Conservation (phyloP, 2,797 vertebrate species). For the Lepus oiostolus region DNA sequence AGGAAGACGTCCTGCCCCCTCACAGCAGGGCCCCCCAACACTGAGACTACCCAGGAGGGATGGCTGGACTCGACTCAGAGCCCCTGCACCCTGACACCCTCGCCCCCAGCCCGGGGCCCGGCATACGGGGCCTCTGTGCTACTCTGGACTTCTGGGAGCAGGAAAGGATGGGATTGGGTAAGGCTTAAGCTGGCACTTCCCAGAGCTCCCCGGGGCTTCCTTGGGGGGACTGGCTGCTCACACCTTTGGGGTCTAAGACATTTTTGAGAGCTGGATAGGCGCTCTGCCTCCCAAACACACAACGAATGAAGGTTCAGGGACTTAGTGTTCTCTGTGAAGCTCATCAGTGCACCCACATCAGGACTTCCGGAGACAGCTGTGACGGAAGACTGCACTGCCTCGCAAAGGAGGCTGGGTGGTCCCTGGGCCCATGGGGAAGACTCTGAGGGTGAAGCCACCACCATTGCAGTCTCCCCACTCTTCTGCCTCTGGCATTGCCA, state of each 20-base stretch:
- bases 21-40: fast-evolving
- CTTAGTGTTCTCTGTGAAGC: background rate
- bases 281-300: background rate
- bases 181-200: background rate
- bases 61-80: fast-evolving
- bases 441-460: too few relatives aligned
- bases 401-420: fast-evolving
- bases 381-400: too few relatives aligned
- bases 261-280: background rate
- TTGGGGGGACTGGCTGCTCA: background rate
- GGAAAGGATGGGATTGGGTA: background rate
- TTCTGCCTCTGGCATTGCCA: too few relatives aligned
- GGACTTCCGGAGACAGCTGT: background rate
- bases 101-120: background rate
- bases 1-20: background rate
- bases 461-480: too few relatives aligned
- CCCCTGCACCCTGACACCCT: background rate
- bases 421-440: background rate
- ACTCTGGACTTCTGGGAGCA: background rate
- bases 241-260: background rate
- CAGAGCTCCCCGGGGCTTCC: background rate
- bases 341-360: background rate
- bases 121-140: background rate
- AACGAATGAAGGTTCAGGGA: background rate
- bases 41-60: background rate